phyloP scores from a whole-genome alignment of 2,888 invertebrate genomes.

The Hemistola chrysoprasaria region DNA sequence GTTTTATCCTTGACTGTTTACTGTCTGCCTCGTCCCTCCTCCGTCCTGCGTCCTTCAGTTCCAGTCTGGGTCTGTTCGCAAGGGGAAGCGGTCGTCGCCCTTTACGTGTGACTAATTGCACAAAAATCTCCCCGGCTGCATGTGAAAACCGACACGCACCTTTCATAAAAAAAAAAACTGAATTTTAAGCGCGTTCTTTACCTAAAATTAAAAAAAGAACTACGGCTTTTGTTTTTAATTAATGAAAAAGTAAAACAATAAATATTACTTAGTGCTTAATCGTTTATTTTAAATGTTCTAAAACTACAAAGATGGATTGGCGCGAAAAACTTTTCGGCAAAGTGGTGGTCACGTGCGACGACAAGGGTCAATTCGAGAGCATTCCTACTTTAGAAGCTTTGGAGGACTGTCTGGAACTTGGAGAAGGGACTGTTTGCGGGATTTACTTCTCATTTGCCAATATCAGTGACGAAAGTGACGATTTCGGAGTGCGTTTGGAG shows the following conservation, averaged over 20 bases:
- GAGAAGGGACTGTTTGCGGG: conserved; percentile 80
- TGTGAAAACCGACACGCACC: not conserved
- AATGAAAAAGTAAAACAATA: no score
- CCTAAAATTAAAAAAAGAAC: no score
- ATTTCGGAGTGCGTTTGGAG: conserved; percentile 84
- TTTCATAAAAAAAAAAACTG: not conserved
- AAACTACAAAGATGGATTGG: conserved; percentile 72
- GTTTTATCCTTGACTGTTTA: conserved; percentile 55
- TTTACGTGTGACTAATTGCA: conserved; percentile 50
- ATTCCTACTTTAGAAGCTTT: conserved; percentile 70
- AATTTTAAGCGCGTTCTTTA: not conserved
- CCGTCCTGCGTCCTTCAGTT: conserved; percentile 45
- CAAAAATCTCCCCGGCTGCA: conserved; percentile 33
- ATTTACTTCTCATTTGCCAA: conserved; percentile 88
- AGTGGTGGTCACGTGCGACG: conserved; percentile 76
- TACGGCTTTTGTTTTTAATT: no score
- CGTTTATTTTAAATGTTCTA: no score
- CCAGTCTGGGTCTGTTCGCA: conserved; percentile 70
- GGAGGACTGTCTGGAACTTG: conserved; percentile 69
- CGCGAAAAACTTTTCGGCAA: conserved; percentile 84
- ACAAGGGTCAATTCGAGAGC: conserved; percentile 71
- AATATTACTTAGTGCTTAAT: no score
- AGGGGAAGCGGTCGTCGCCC: conserved; percentile 63
- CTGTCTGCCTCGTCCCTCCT: conserved; percentile 50
- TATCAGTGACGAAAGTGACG: conserved; percentile 85